Conservation (phyloP, 2,797 vertebrate species). For the Sebastes steindachneri region DNA sequence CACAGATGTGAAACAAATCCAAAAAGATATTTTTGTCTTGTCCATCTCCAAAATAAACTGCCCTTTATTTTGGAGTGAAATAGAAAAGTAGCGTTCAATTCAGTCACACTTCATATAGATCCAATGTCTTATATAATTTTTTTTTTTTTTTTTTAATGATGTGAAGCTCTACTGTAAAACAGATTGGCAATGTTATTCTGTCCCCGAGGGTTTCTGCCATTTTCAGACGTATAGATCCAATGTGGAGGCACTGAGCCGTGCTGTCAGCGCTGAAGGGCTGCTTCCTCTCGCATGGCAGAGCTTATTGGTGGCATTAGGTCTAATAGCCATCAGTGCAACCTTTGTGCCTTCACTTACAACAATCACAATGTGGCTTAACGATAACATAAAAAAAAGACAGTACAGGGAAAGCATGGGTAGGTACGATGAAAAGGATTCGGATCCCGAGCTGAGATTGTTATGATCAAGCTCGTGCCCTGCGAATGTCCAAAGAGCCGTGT, state of each 20-base stretch:
- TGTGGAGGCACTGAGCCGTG: conserved; percentile 68
- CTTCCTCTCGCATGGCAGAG: conserved; percentile 75
- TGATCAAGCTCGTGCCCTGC: not conserved
- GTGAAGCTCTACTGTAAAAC: conserved; percentile 62
- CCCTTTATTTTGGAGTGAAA: conserved; percentile 17
- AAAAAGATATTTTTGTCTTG: not conserved
- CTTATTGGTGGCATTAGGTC: conserved; percentile 80
- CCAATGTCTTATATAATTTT: conserved; percentile 17
- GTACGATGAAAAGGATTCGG: conserved; percentile 14
- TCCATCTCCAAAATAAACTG: not conserved
- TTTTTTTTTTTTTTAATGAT: conserved; percentile 40
- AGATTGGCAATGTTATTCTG: conserved; percentile 60
- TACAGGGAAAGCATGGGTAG: conserved; percentile 35
- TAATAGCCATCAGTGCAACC: conserved; percentile 72
- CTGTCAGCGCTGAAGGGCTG: conserved; percentile 67
- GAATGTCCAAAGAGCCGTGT: not conserved
- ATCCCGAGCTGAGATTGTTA: conserved; percentile 16
- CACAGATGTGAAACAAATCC: conserved; percentile 3
- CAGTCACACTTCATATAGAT: conserved; percentile 43
- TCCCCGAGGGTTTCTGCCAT: conserved; percentile 64
- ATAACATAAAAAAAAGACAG: conserved; percentile 65
- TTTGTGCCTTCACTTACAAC: conserved; percentile 72
- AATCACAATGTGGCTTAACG: conserved; percentile 60
- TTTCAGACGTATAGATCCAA: conserved; percentile 67
- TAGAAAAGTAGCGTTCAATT: conserved; percentile 31